A percentile compares a stretch with the other conserved stretches of the same genome.
Conservation (phyloP, 2,797 vertebrate genomes). For the Tadarida brasiliensis region DNA sequence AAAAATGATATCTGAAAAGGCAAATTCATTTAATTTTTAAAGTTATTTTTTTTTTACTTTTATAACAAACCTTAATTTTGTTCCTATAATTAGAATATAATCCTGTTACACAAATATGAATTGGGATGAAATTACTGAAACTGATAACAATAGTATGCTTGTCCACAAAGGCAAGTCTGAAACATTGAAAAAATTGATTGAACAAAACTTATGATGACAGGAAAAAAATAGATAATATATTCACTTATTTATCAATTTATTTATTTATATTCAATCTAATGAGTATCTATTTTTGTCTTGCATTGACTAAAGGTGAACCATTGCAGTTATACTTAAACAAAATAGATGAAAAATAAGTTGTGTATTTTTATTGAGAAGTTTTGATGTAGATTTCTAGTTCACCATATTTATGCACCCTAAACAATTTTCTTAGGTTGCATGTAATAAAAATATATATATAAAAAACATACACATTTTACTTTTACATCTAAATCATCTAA, state of each 20-base stretch:
- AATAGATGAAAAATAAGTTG: not conserved
- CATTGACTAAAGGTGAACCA: not conserved
- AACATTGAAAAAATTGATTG: not conserved
- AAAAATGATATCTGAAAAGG: not conserved
- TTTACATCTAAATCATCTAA: not conserved
- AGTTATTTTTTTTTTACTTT: not conserved
- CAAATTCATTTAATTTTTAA: not conserved
- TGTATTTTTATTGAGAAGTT: not conserved
- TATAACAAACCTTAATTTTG: not conserved
- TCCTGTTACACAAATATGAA: not conserved
- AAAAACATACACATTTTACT: not conserved
- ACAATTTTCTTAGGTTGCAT: not conserved
- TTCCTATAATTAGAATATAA: not conserved
- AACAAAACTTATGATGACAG: not conserved
- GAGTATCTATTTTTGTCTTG: not conserved
- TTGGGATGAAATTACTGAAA: not conserved
- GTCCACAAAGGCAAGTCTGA: not conserved
- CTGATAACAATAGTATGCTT: not conserved
- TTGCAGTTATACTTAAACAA: not conserved
- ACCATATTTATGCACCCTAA: not conserved
- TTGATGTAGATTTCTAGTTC: not conserved
- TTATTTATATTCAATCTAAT: not conserved
- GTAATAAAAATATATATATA: not conserved
- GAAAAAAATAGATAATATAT: not conserved
- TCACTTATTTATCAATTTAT: not conserved